Evolutionary conservation across 1,140 invertebrate species (phyloP).

Genomic region (Cryptotermes secundus): DNA sequence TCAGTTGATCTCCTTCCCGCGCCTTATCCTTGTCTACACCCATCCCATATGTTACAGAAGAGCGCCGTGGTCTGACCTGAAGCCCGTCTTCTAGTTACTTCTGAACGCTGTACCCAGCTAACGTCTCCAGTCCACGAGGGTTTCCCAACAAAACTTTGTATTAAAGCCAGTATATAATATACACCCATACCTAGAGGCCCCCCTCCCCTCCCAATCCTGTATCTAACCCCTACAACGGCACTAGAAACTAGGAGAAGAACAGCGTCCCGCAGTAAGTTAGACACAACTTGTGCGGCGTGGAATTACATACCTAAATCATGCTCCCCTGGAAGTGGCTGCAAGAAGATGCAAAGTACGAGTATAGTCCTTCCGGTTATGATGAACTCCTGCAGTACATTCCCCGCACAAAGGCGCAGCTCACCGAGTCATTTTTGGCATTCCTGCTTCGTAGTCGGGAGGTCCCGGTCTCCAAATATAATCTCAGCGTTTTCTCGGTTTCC

Average conservation of each 20-base stretch:
- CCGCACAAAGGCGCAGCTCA: not conserved
- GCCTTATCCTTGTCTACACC: too few species aligned
- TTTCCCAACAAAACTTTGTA: not conserved
- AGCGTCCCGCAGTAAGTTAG: not conserved
- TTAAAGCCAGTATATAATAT: not conserved
- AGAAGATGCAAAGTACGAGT: constrained; percentile 15
- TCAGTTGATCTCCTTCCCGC: too few species aligned
- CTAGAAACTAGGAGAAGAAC: not conserved
- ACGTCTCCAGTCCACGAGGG: too few species aligned
- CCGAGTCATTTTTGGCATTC: too few species aligned
- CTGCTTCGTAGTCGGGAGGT: too few species aligned
- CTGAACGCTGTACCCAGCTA: not conserved
- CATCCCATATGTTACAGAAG: not conserved
- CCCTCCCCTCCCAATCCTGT: not conserved
- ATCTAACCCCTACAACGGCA: not conserved
- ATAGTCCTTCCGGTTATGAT: not conserved
- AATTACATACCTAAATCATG: constrained; percentile 6
- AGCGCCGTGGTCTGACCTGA: not conserved
- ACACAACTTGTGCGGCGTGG: not conserved
- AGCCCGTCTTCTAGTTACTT: not conserved
- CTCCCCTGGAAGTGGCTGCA: not conserved
- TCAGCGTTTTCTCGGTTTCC: too few species aligned
- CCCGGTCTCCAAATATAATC: too few species aligned
- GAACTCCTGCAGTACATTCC: not conserved
- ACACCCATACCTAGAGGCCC: not conserved